phyloP scores from a whole-genome alignment of 2,113 vertebrate genomes.

The Tylochromis polylepis region DNA sequence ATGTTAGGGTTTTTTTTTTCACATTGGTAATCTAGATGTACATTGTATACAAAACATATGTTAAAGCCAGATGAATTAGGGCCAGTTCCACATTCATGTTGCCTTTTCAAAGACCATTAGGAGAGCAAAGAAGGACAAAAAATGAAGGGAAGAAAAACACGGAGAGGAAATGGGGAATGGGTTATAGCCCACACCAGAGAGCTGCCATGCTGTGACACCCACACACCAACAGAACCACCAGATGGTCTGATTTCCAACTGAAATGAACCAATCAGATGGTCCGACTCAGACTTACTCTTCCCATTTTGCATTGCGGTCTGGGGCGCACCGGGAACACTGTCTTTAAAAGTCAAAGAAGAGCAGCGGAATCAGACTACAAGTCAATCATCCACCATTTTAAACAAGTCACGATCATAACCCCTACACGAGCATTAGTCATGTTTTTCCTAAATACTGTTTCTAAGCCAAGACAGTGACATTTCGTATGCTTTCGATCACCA shows the following conservation, averaged over 20 bases:
- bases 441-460: background rate
- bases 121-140: background rate
- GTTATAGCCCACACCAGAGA: constrained; percentile 38
- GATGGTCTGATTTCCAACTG: constrained; percentile 20
- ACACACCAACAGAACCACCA: constrained; percentile 53
- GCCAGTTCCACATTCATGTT: background rate
- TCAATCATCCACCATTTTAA: background rate
- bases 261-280: constrained; percentile 48
- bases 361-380: constrained; percentile 23
- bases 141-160: background rate
- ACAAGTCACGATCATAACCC: background rate
- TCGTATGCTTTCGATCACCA: background rate
- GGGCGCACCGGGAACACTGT: constrained; percentile 84
- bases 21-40: background rate
- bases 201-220: constrained; percentile 53
- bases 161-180: background rate
- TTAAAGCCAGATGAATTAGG: background rate
- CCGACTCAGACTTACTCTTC: constrained; percentile 79
- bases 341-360: constrained; percentile 77
- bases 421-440: background rate
- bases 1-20: background rate
- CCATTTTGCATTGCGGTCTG: constrained; percentile 88
- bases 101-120: background rate
- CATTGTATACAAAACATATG: background rate
- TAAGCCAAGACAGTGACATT: background rate